A percentile compares a stretch with the other conserved stretches of the same genome.
These are phyloP conservation scores for Apus apus DNA, from an alignment of 2,113 vertebrate genomes.

Conservation along the genomic window DNA sequence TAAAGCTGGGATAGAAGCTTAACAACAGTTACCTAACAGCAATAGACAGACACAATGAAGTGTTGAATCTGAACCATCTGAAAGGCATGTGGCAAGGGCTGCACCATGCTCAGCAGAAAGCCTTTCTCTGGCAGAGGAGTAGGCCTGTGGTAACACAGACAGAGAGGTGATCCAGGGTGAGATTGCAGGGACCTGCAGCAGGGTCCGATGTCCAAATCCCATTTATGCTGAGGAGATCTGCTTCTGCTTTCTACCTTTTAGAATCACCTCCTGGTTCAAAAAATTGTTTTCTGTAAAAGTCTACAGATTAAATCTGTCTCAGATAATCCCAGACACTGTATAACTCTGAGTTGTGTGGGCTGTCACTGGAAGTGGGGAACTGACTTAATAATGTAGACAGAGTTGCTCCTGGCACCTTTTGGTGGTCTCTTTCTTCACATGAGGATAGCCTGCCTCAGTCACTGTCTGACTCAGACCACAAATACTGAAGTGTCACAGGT, in stretches of 20 bases:
- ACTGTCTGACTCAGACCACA: neutral
- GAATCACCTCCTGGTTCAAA: neutral
- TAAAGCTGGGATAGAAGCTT: constrained; percentile 7
- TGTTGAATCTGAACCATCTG: neutral
- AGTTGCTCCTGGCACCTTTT: neutral
- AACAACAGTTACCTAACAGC: constrained; percentile 18
- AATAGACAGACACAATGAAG: neutral
- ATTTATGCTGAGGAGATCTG: neutral
- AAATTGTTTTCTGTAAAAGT: neutral
- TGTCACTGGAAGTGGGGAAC: neutral
- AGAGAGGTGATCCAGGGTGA: neutral
- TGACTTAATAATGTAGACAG: neutral
- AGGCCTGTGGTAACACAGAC: neutral
- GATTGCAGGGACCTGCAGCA: neutral
- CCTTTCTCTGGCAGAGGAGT: neutral
- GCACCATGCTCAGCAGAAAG: neutral
- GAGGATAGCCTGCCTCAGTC: neutral
- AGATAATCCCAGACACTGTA: neutral
- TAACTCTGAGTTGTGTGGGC: neutral
- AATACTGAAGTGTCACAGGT: neutral
- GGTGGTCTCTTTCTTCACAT: neutral
- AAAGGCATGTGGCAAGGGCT: neutral
- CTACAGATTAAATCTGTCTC: neutral
- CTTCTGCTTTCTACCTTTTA: neutral
- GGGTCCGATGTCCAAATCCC: rapidly evolving